phyloP scores from a whole-genome alignment of 2,888 invertebrate genomes.

The Epinotia ramella region DNA sequence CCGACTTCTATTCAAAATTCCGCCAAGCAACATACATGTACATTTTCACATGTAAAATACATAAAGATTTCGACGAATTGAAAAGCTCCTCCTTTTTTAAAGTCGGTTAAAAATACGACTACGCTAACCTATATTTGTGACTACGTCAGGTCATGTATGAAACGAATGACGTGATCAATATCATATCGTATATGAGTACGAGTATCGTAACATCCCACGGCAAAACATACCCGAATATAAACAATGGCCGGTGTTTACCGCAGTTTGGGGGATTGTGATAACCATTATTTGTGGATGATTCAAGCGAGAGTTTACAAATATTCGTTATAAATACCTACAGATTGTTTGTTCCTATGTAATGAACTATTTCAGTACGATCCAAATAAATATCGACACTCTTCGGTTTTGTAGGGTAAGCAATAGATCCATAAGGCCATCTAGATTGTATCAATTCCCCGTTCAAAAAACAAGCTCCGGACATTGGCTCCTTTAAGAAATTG shows the following conservation, averaged over 20 bases:
- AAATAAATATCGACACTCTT: too few species aligned
- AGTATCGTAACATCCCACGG: constrained; percentile 13
- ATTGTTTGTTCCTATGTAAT: not conserved
- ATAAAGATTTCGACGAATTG: too few species aligned
- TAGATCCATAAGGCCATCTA: too few species aligned
- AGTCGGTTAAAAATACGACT: too few species aligned
- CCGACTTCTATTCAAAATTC: too few species aligned
- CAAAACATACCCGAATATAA: constrained; percentile 8
- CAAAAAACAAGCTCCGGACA: too few species aligned
- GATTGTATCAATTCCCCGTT: too few species aligned
- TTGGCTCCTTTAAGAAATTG: too few species aligned
- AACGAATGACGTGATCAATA: constrained; percentile 4
- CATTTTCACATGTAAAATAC: too few species aligned
- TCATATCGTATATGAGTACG: constrained; percentile 5
- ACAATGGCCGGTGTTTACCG: constrained; percentile 14
- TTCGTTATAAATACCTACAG: not conserved
- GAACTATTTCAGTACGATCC: not conserved
- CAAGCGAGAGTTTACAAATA: constrained; percentile 3
- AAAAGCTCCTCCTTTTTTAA: too few species aligned
- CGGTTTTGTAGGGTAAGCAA: too few species aligned
- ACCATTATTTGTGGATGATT: constrained; percentile 2
- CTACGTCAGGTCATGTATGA: not conserved
- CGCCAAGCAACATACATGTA: too few species aligned
- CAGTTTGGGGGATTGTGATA: constrained; percentile 13
- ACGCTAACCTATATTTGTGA: not conserved